Percentiles rank a stretch among this genome's conserved stretches.
Evolutionary conservation across 2,113 vertebrate species (phyloP).

Genomic region (Calypte anna): DNA sequence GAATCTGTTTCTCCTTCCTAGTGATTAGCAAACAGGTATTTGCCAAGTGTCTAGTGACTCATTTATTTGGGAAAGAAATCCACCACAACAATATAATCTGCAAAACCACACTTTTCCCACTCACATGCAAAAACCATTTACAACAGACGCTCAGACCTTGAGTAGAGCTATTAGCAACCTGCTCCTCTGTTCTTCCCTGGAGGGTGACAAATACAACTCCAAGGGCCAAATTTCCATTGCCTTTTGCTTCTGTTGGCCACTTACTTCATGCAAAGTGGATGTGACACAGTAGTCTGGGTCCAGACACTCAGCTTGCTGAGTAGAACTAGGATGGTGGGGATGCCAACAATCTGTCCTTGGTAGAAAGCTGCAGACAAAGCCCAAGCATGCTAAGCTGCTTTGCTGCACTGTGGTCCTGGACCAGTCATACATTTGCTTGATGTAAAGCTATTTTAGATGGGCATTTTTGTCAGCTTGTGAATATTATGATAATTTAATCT

Average conservation of each 20-base stretch:
- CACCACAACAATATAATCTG: constrained; percentile 50
- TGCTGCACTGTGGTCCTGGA: background rate
- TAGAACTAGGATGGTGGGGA: background rate
- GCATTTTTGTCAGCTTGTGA: background rate
- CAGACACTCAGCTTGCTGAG: background rate
- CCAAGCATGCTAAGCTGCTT: background rate
- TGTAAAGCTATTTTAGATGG: background rate
- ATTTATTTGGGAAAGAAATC: constrained; percentile 25
- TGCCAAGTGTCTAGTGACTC: constrained; percentile 66
- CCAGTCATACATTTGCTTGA: background rate
- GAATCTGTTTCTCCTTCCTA: constrained; percentile 1
- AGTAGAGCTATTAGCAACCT: background rate
- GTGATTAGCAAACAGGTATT: constrained; percentile 44
- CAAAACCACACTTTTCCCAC: constrained; percentile 28
- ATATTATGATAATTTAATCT: background rate
- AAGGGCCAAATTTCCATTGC: background rate
- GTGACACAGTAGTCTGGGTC: background rate
- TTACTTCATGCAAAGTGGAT: background rate
- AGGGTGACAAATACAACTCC: background rate
- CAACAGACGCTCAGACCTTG: background rate
- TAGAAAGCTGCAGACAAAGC: background rate
- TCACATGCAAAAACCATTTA: constrained; percentile 21
- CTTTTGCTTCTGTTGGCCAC: background rate
- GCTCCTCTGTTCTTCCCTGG: background rate
- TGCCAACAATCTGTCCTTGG: background rate